Evolutionary conservation across 2,888 invertebrate species (phyloP).

Genomic region (Habroteleia sp.): DNA sequence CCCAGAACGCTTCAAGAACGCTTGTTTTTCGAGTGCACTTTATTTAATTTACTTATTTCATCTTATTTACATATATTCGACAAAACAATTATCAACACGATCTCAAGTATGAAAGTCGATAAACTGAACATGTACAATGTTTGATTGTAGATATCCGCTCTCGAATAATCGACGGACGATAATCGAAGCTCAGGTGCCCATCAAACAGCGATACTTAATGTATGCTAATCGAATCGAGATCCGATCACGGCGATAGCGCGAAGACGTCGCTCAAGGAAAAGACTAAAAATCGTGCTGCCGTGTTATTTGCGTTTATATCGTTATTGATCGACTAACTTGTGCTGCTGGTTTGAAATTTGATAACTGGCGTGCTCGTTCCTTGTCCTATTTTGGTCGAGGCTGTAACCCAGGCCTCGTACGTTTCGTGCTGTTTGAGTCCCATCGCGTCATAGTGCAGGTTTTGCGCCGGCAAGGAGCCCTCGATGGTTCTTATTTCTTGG

Average conservation of each 20-base stretch:
- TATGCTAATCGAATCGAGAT: neutral
- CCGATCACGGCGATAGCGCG: too few relatives aligned
- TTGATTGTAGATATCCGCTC: too few relatives aligned
- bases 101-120: too few relatives aligned
- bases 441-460: constrained; percentile 82
- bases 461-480: constrained; percentile 80
- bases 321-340: constrained; percentile 74
- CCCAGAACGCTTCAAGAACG: too few relatives aligned
- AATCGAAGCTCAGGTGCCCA: neutral
- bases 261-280: too few relatives aligned
- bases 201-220: neutral
- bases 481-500: constrained; percentile 82
- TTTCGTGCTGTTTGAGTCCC: constrained; percentile 82
- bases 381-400: constrained; percentile 85
- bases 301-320: constrained; percentile 7
- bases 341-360: constrained; percentile 82
- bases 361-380: constrained; percentile 83
- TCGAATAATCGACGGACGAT: neutral
- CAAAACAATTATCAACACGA: too few relatives aligned
- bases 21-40: too few relatives aligned
- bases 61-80: too few relatives aligned
- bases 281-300: neutral
- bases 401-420: constrained; percentile 85
- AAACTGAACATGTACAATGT: too few relatives aligned
- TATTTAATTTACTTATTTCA: too few relatives aligned